Evolutionary conservation across 2,113 vertebrate species (phyloP).

Genomic region (Helogale parvula): DNA sequence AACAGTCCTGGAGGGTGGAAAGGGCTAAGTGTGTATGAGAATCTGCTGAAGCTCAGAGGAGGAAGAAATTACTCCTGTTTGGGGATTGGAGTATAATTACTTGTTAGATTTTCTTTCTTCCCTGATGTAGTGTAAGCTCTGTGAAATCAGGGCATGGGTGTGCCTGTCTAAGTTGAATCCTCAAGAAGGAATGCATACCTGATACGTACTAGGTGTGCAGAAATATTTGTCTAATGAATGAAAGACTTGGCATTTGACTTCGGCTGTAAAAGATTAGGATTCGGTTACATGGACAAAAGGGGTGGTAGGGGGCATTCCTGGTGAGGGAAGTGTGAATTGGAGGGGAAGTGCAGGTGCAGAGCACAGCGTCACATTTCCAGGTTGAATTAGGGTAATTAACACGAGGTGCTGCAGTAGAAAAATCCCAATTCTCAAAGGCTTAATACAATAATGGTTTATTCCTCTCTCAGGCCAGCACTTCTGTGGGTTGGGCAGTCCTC

Average conservation of each 20-base stretch:
- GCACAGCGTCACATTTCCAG: neutral
- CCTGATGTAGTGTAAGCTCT: neutral
- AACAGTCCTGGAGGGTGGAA: neutral
- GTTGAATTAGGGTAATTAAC: neutral
- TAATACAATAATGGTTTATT: neutral
- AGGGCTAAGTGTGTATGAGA: neutral
- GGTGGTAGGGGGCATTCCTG: neutral
- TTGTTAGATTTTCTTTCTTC: neutral
- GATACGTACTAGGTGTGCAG: neutral
- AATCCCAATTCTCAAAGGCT: neutral
- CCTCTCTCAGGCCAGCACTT: neutral
- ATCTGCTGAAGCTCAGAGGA: neutral
- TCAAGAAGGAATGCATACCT: neutral
- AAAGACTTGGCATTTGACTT: conserved; percentile 8
- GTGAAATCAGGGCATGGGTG: neutral
- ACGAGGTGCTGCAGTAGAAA: neutral
- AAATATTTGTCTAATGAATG: neutral
- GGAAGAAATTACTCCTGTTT: neutral
- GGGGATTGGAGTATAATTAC: neutral
- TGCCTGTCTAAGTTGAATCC: neutral
- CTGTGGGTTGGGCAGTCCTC: neutral
- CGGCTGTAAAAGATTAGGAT: neutral
- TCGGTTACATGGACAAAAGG: neutral
- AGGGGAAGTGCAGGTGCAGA: neutral
- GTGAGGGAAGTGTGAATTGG: neutral